These are phyloP conservation scores for Sternotherus odoratus DNA, from an alignment of 2,797 vertebrate species.

Conservation along the genomic window DNA sequence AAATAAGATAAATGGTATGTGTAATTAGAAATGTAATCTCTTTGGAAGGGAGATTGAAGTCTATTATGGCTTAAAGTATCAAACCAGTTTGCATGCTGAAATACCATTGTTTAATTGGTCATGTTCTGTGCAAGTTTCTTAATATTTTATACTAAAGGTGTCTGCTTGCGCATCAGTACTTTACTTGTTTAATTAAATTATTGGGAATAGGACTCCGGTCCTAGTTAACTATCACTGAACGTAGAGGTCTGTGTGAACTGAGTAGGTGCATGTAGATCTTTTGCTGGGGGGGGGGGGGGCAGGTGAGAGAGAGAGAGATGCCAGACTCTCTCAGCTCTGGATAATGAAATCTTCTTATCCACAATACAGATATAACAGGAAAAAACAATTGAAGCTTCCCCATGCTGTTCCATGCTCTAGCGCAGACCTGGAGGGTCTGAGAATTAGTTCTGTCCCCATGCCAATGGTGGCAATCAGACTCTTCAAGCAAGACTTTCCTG, in stretches of 20 bases:
- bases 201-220: background rate
- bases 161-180: background rate
- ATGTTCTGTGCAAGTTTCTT: accelerated
- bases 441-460: background rate
- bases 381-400: background rate
- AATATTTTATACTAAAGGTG: background rate
- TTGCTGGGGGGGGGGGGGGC: too few species aligned
- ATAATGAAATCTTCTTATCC: background rate
- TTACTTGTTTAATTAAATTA: background rate
- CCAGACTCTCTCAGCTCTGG: background rate
- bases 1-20: conserved; percentile 59
- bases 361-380: accelerated
- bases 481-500: background rate
- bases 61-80: conserved; percentile 18
- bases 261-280: background rate
- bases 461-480: background rate
- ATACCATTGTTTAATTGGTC: background rate
- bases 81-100: background rate
- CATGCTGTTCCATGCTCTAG: accelerated
- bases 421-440: background rate
- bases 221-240: background rate
- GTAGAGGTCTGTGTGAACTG: background rate
- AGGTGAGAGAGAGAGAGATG: background rate
- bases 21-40: conserved; percentile 43
- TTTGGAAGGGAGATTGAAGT: conserved; percentile 17